These are phyloP conservation scores for Macrobrachium rosenbergii DNA, from an alignment of 1,140 invertebrate species.

Conservation along the genomic window DNA sequence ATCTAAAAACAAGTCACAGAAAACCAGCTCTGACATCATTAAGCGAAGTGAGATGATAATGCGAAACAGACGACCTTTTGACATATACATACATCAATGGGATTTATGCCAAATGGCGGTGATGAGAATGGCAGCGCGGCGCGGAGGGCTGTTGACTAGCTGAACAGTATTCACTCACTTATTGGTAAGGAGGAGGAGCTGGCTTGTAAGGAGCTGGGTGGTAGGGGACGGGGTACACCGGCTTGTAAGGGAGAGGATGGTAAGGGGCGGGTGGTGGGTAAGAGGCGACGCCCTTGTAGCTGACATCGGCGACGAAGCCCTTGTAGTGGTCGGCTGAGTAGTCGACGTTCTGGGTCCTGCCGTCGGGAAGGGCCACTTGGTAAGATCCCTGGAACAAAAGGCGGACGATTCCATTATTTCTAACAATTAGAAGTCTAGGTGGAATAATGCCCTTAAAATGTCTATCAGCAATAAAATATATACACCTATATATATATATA, in stretches of 20 bases:
- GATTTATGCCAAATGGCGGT: no score
- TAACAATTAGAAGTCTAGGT: neutral
- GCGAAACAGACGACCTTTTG: no score
- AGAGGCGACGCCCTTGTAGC: slow-evolving; percentile 23
- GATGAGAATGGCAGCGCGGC: neutral
- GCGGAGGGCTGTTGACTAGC: neutral
- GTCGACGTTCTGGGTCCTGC: slow-evolving; percentile 76
- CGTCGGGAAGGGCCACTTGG: slow-evolving; percentile 59
- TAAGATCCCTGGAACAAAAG: slow-evolving; percentile 41
- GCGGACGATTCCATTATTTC: no score
- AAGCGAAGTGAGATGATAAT: no score
- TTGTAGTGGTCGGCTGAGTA: slow-evolving; percentile 74
- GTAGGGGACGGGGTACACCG: neutral
- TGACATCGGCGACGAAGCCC: slow-evolving; percentile 41
- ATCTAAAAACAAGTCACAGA: no score
- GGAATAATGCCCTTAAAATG: neutral
- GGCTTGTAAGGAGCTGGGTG: slow-evolving; percentile 1
- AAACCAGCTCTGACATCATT: no score
- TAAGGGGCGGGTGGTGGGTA: slow-evolving; percentile 10
- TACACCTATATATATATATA: no score
- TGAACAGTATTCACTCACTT: neutral
- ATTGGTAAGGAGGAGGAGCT: neutral
- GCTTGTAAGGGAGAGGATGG: neutral
- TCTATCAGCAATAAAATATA: no score
- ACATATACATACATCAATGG: no score